Base-by-base conservation (phyloP, 2,113 vertebrate species). In the Noctilio leporinus region DNA sequence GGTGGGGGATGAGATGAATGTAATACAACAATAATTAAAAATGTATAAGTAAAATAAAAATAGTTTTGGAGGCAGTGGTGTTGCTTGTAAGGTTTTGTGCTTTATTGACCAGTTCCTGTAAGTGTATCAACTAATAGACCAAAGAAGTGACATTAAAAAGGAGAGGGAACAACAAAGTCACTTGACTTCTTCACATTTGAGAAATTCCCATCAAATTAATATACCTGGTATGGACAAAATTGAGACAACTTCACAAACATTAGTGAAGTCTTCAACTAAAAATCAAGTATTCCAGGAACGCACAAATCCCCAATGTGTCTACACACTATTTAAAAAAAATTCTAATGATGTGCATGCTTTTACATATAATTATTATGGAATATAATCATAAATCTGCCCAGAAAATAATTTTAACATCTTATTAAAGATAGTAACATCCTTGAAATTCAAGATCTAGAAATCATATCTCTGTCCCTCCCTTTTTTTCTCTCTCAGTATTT, bases 81-180 rank as follows among this genome's bases (percentile, higher is more conserved):
- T 94, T 73, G 26, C 93, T 96, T 97, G 69, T 88, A 59, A 70
- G 69, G 53, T 38, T 97, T 96, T 96, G n/a, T 0, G 87, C 55
- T 92, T 98, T 70, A 95, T 91, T 95, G 95, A 91, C 95, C 95
- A 98, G 0, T 30, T 95, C 95, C 96, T 98, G 62, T 19, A 91
- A 97, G 95, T 4, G 35, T 1, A 95, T 84, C 14, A 3, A 14
- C 59, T 40, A 17, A n/a, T 8, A 96, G 24, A 47, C 11, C 14
- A 55, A 40, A 7, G 16, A 77, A 86, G 33, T 38, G 51, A 62
- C 47, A 45, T 2, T 45, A 20, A 47, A 7, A 11, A 67, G 6
- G 17, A 20, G 20, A 22, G 10, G 17, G 30, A 65, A 49, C 3
- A 28, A 10, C 62, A 57, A 15, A 49, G 5, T 30, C 38, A 4